Base-by-base conservation (phyloP, 2,113 vertebrate genomes). In the Brachirus orientalis region DNA sequence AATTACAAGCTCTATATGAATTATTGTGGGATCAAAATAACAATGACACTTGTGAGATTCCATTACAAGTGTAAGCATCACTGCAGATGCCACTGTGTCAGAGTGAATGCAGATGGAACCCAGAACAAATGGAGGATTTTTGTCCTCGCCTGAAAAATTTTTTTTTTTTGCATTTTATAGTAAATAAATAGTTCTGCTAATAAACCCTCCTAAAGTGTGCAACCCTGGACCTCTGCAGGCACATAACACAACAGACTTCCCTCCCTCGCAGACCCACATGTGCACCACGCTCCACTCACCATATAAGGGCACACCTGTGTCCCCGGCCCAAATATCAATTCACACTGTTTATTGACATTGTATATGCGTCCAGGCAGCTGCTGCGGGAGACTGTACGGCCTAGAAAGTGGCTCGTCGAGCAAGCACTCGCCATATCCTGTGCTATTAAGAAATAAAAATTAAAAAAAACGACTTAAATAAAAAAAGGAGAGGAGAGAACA, bases 221-320 rank as follows among this genome's bases (percentile, higher is more conserved):
- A n/a, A n/a, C n/a, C n/a, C 28, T 28, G 16, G 66, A 41, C 6
- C 63, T 38, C 33, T 58, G 52, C 53, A 77, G 66, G 43, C n/a
- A 70, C 38, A 56, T 45, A 57, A 69, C 53, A 78, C 55, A 48
- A 43, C 37, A 61, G 41, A 44, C 11, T 10, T 10, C 46, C 19
- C 60, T 77, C 36, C 44, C 43, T 58, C 53, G 56, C 38, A 73
- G 63, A 73, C 46, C 51, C 63, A 75, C 50, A 51, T 44, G 38
- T 38, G 51, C 57, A 75, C 53, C 70, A 65, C 45, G 58, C 51
- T 82, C 62, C 58, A 93, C 97, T 97, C 91, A 99, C 98, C 98
- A 99, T 99, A 80, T 97, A 99, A 0, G 98, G 97, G 90, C 98
- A 99, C 93, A 99, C 95, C 92, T 98, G 95, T 66, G 96, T 97